Base-by-base conservation (phyloP, 2,888 invertebrate genomes). In the Caenorhabditis sp. region DNA sequence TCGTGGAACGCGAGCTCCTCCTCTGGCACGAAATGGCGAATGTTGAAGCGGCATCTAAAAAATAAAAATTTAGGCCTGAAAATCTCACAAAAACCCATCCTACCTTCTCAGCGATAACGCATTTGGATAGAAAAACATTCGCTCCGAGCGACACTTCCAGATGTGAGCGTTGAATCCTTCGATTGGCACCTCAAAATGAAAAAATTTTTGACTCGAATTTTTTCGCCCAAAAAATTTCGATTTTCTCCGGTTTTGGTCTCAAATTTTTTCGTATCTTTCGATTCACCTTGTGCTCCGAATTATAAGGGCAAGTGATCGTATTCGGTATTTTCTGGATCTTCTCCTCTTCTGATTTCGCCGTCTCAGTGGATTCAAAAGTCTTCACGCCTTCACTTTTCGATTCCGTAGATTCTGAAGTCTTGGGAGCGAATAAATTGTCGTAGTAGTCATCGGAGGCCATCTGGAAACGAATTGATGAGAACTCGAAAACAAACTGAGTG, bases 51-150 rank as follows among this genome's bases (percentile, higher is more conserved):
- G 51, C 69, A 69, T 77, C 77, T 77, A 61, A 47, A n/a, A n/a
- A 59, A 68, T 7, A 49, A 58, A 64, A 54, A 54, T 24, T 31
- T 4, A 31, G 31, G 12, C 14, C 26, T 26, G 14, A 54, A 54
- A 54, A 8, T 14, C 0, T 5, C 8, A 14, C 24, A 54, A 54
- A 26, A 22, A 0, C 10, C 1, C n/a, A 22, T 58, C n/a, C 19
- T 38, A 77, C 77, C 77, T 41, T 63, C 70, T 69, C 44, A 77
- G 28, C 1, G 19, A 41, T 51, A 77, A 35, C 1, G 69, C 14
- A 31, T 77, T 69, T 63, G 77, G 77, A 56, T 63, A 77, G 24
- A 77, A 77, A 2, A 6, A 8, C 54, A 77, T 63, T 24, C 7
- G 14, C n/a, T 63, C 61, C 10, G 22, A 4, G 2, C 77, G 77